Conservation (phyloP, 92 coral and sea anemone species). For the Porites lobata region DNA sequence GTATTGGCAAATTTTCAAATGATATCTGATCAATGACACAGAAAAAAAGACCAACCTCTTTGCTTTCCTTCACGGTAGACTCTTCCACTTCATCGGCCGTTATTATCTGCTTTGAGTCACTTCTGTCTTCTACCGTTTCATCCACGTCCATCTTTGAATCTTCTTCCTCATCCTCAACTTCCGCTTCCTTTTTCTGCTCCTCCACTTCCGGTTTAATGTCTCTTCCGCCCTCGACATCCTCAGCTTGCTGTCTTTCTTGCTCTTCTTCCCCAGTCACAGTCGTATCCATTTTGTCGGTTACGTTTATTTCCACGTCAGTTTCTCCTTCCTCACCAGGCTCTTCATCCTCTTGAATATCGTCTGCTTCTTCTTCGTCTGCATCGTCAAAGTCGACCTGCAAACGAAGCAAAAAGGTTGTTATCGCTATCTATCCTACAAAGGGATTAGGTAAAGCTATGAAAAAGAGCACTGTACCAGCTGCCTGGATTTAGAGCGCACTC, state of each 20-base stretch:
- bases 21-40: background rate
- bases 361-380: conserved; percentile 73
- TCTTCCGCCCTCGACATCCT: background rate
- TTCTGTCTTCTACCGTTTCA: conserved; percentile 10
- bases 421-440: too few relatives aligned
- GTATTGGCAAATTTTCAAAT: too few relatives aligned
- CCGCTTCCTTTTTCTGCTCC: conserved; percentile 15
- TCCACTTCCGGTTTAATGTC: conserved; percentile 24
- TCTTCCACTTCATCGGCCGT: conserved; percentile 14
- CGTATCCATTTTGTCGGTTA: conserved; percentile 23
- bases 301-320: conserved; percentile 35
- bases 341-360: conserved; percentile 44
- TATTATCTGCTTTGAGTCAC: background rate
- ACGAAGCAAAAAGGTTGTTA: background rate
- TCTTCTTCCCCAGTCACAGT: conserved; percentile 2
- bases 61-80: background rate
- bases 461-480: conserved; percentile 34
- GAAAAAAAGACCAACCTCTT: conserved; percentile 12
- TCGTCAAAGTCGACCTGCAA: conserved; percentile 73
- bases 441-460: background rate
- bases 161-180: conserved; percentile 7
- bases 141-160: conserved; percentile 31
- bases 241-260: background rate
- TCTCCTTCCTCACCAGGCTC: conserved; percentile 40
- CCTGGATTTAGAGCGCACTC: conserved; percentile 44